Percentiles rank a stretch among this genome's conserved stretches.
These are phyloP conservation scores for Heliconius charithonia DNA, from an alignment of 2,888 invertebrate species.

Conservation along the genomic window DNA sequence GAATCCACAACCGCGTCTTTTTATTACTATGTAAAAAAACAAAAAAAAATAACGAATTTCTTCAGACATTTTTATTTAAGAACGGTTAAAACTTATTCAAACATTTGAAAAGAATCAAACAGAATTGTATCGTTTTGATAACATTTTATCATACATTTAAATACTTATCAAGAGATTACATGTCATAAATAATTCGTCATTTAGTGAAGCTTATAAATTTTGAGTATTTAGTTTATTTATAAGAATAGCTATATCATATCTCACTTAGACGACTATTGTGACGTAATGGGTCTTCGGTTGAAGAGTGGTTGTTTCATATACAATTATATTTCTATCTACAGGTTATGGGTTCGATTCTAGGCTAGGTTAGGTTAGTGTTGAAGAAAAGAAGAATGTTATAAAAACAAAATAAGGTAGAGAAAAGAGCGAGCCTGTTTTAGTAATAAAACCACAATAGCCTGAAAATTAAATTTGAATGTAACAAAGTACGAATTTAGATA, in stretches of 20 bases:
- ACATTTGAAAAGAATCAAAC: slow-evolving; percentile 3
- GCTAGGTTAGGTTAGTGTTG: no score
- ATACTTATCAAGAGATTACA: slow-evolving; percentile 4
- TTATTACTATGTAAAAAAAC: no score
- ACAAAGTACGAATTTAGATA: neutral
- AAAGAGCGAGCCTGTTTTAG: neutral
- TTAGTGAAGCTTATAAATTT: neutral
- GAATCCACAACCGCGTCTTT: no score
- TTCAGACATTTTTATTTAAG: neutral
- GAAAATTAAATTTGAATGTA: neutral
- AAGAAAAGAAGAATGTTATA: neutral
- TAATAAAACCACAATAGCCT: neutral
- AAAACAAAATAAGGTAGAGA: neutral
- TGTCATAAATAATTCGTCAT: slow-evolving; percentile 4
- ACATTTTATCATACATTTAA: neutral
- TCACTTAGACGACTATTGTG: neutral
- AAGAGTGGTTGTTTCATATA: neutral
- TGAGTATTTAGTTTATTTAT: neutral
- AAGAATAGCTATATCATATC: neutral
- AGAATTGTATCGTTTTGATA: slow-evolving; percentile 1
- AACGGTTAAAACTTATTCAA: neutral
- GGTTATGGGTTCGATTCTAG: no score
- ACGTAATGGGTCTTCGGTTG: neutral
- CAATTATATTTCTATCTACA: no score
- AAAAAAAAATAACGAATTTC: neutral